Conservation (phyloP, 2,797 vertebrate species). For the Rhyacichthys aspro region DNA sequence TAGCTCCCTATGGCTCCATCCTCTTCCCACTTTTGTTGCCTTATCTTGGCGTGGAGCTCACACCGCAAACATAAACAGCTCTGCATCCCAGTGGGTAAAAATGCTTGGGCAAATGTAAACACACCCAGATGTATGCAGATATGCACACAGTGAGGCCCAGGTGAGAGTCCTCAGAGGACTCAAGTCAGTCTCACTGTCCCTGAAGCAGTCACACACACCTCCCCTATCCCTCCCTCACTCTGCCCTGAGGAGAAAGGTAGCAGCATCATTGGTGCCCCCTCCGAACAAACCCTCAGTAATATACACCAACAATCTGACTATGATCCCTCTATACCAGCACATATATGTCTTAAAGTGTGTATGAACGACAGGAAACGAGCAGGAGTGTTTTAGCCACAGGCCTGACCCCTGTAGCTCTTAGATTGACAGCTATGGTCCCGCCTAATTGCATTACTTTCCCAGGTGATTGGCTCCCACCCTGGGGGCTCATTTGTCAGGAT, state of each 20-base stretch:
- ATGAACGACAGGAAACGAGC: conserved; percentile 54
- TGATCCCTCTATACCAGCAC: conserved; percentile 11
- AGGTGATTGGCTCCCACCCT: conserved; percentile 78
- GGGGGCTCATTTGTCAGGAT: conserved; percentile 82
- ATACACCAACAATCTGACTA: conserved; percentile 9
- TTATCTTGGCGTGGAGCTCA: conserved; percentile 34
- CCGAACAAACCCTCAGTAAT: conserved; percentile 15
- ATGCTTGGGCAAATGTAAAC: conserved; percentile 59
- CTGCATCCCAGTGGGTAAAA: conserved; percentile 43
- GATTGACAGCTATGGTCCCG: conserved; percentile 83
- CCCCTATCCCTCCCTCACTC: conserved; percentile 19
- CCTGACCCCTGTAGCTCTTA: conserved; percentile 72
- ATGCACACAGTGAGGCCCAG: conserved; percentile 40
- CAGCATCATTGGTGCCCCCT: conserved; percentile 17
- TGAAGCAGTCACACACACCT: conserved; percentile 36
- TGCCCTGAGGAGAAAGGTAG: conserved; percentile 44
- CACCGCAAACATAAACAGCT: conserved; percentile 58
- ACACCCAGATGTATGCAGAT: conserved; percentile 43
- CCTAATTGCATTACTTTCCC: conserved; percentile 87
- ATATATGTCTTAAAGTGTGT: conserved; percentile 16
- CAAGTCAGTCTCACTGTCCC: conserved; percentile 63
- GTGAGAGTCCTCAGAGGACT: conserved; percentile 55
- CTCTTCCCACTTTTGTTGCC: conserved; percentile 46
- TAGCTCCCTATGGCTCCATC: conserved; percentile 25
- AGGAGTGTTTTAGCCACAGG: conserved; percentile 72